Base-by-base conservation (phyloP, 1,140 invertebrate genomes). In the Rhysida immarginata region DNA sequence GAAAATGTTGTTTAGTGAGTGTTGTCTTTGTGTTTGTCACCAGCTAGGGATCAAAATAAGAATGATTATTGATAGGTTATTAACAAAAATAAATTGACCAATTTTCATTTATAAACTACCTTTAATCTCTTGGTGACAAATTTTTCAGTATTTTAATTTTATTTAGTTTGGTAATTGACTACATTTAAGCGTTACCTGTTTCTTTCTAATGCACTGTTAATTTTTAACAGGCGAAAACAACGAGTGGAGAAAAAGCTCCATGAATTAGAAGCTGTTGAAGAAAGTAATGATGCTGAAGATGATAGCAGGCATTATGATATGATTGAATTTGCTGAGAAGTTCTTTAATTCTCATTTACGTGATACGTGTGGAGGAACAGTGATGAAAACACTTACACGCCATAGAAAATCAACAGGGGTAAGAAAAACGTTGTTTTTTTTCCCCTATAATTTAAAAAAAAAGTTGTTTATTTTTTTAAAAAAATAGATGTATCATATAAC, bases 321-420 rank as follows among this genome's bases (percentile, higher is more conserved):
- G 65, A 75, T 90, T 0, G 90, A 95, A 64, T 96, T 92, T 75
- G 93, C 91, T 14, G 87, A 94, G 62, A 81, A 86, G 58, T 88
- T 90, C 72, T 96, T 91, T 71, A 96, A 96, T 69, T 79, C 81
- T 54, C 90, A 96, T 64, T 83, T 90, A 54, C 72, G 83, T 51
- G 86, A 85, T 26, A 80, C 82, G 14, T 87, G 90, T 71, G 87
- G 75, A 63, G 58, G n/a, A 8, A 51, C 49, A 3, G 91, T 80
- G 16, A 83, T 94, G 46, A 85, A 87, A 20, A 94, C 88, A 2
- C 69, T 95, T 24, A 93, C 87, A 0, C 74, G 87, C 62, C 59
- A 71, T 64, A 49, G 65, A 51, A 63, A 62, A 54, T 63, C 56
- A 41, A 59, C 54, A 51, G 59, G 59, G 13, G 63, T 57, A 56